Conservation (phyloP, 2,888 invertebrate genomes). For the Pyrochroa serraticornis region DNA sequence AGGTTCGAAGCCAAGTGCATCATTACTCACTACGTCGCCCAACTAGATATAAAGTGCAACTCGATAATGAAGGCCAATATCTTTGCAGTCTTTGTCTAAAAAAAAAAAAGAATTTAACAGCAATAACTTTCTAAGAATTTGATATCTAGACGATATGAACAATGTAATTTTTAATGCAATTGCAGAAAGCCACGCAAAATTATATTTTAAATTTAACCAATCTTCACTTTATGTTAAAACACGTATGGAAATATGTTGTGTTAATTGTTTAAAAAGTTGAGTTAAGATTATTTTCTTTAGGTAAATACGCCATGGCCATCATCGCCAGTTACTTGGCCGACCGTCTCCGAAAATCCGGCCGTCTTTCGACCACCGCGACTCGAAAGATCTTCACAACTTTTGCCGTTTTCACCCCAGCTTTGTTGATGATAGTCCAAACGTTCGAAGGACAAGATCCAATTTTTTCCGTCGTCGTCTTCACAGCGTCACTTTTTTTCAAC, state of each 20-base stretch:
- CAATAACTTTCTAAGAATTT: too few species aligned
- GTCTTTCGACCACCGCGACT: slow-evolving; percentile 74
- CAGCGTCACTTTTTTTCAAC: slow-evolving; percentile 79
- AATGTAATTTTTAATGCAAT: too few species aligned
- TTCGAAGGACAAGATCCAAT: slow-evolving; percentile 71
- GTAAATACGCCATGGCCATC: slow-evolving; percentile 80
- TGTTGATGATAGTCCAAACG: slow-evolving; percentile 77
- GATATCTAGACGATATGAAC: too few species aligned
- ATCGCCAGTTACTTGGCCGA: slow-evolving; percentile 77
- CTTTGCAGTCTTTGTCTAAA: too few species aligned
- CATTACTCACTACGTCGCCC: too few species aligned
- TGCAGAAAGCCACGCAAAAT: too few species aligned
- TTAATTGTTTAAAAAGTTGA: not conserved
- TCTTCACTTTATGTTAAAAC: too few species aligned
- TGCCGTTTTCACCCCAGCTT: slow-evolving; percentile 68
- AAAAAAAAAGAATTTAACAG: too few species aligned
- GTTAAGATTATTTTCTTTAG: slow-evolving; percentile 42
- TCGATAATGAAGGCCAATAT: too few species aligned
- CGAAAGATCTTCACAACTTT: slow-evolving; percentile 72
- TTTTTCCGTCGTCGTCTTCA: slow-evolving; percentile 81
- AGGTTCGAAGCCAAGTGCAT: too few species aligned
- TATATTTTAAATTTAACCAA: not conserved
- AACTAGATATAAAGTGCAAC: too few species aligned
- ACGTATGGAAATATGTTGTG: too few species aligned
- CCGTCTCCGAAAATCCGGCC: slow-evolving; percentile 69